Percentiles rank a stretch among this genome's conserved stretches.
Conservation (phyloP, 2,113 vertebrate species). For the Uropsilus gracilis region DNA sequence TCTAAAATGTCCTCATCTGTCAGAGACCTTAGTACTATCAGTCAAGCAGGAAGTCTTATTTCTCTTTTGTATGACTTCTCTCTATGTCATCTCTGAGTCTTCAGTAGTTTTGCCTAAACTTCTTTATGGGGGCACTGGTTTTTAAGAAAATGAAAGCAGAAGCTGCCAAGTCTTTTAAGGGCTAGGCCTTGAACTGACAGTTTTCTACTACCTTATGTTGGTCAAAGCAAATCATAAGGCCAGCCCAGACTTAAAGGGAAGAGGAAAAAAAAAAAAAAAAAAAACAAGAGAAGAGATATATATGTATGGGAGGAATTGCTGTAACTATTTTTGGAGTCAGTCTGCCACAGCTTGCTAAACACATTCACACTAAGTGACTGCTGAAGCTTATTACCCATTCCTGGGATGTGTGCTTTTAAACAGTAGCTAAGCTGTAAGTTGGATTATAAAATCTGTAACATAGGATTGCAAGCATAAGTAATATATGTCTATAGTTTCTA, state of each 20-base stretch:
- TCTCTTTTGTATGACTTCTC: background rate
- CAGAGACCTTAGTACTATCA: background rate
- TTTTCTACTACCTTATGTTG: background rate
- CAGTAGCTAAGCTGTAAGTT: background rate
- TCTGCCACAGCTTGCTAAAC: background rate
- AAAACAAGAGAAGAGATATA: background rate
- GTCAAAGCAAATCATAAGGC: background rate
- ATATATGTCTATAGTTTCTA: background rate
- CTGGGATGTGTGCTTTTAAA: background rate
- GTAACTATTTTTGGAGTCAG: background rate
- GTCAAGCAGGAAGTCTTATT: background rate
- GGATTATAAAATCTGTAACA: background rate
- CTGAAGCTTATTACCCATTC: background rate
- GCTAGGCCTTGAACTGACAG: background rate
- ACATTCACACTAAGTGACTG: background rate
- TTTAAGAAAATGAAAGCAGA: background rate
- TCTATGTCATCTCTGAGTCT: background rate
- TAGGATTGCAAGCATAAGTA: background rate
- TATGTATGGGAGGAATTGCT: background rate
- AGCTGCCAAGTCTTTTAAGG: background rate
- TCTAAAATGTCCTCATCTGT: background rate
- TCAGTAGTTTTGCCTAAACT: background rate
- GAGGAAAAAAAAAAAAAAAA: background rate
- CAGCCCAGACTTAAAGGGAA: background rate
- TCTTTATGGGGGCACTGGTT: background rate